Evolutionary conservation across 2,113 vertebrate genomes (phyloP), one percentile per base, ranked within the genome.

Genomic region (Cyphomyrus plagiostoma): DNA sequence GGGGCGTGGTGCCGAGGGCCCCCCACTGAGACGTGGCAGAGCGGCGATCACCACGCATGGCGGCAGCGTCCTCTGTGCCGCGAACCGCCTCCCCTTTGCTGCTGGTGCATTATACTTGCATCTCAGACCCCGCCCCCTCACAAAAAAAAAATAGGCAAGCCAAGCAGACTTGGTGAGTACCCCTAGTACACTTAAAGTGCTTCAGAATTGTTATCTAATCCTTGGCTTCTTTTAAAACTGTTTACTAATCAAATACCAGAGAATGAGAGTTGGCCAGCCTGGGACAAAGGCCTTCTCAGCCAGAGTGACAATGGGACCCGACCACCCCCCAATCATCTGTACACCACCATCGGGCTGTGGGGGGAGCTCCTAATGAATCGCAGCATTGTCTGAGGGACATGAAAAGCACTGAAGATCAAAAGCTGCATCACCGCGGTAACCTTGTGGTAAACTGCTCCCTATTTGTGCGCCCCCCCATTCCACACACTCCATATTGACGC

Each of bases 1-100:
- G 92, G 91, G 88, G 35, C 77, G 45, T 89, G 89, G 89, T 88
- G 85, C 85, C 49, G 48, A 77, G 91, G 90, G 87, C 91, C 89
- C 92, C 93, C 88, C 89, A 91, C 91, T 87, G 93, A 91, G 93
- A 93, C 88, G 39, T 50, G 83, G 91, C 91, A 91, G 89, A 91
- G 91, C 93, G 89, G 77, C 48, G 89, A 90, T 92, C 92, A 91
- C 77, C 30, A 23, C 89, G 92, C 92, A 91, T 91, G 39, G 17
- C 5, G 70, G 49, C 62, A 21, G 62, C 13, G 3, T n/a, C 87
- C 48, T 45, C 83, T 85, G 83, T 49, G 45, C 83, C 10, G 62
- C 10, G 45, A 30, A 19, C 50, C 8, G 46, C 13, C 46, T 66
- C n/a, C 46, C 21, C 26, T 50, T 62, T n/a, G 8, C n/a, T 48